Evolutionary conservation across 2,888 invertebrate genomes (phyloP).

Genomic region (Nomada ferruginata): DNA sequence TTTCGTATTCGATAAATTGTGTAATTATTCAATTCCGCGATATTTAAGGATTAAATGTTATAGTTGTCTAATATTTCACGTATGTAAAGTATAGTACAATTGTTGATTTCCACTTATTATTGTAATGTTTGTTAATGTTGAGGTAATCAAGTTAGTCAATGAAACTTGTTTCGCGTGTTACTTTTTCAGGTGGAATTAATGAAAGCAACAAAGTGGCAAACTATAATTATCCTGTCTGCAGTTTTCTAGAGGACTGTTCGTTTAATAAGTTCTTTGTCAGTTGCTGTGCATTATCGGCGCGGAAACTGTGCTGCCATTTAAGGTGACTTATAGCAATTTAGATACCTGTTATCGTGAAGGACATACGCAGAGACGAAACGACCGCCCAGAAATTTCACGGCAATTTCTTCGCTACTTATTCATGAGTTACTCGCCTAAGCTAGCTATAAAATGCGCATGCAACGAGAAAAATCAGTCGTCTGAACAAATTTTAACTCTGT

Average conservation of each 20-base stretch:
- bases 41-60: too few relatives aligned
- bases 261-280: conserved; percentile 22
- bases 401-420: conserved; percentile 49
- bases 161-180: too few relatives aligned
- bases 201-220: too few relatives aligned
- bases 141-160: too few relatives aligned
- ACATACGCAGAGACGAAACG: conserved; percentile 45
- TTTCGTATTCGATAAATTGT: too few relatives aligned
- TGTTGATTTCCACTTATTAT: too few relatives aligned
- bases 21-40: too few relatives aligned
- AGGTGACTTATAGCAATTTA: conserved; percentile 48
- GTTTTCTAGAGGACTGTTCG: not conserved
- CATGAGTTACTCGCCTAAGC: conserved; percentile 48
- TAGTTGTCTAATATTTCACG: too few relatives aligned
- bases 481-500: not conserved
- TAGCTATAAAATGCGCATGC: not conserved
- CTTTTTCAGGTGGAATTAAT: too few relatives aligned
- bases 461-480: not conserved
- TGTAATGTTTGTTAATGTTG: too few relatives aligned
- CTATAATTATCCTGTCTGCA: conserved; percentile 12
- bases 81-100: too few relatives aligned
- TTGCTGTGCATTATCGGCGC: conserved; percentile 11
- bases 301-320: conserved; percentile 41
- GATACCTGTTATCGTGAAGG: conserved; percentile 55
- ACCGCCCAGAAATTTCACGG: conserved; percentile 40